Conservation (phyloP, 2,113 vertebrate genomes). For the Aptenodytes patagonicus region DNA sequence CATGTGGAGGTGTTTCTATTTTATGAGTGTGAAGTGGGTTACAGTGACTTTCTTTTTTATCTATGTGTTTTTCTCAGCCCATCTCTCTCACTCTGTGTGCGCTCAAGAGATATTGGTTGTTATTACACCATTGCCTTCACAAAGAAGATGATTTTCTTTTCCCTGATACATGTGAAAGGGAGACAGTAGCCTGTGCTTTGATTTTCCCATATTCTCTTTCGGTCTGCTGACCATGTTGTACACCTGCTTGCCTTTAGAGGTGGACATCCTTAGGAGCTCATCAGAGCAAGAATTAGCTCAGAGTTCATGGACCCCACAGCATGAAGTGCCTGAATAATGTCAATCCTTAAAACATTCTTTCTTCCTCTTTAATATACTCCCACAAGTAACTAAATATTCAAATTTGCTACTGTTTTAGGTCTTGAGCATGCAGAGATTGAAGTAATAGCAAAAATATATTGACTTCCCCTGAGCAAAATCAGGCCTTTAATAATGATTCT, state of each 20-base stretch:
- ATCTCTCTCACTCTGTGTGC: fast-evolving
- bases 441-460: neutral
- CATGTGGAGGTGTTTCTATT: neutral
- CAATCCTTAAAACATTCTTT: neutral
- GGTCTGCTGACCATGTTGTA: neutral
- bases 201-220: neutral
- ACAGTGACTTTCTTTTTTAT: neutral
- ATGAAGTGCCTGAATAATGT: neutral
- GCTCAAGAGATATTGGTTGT: neutral
- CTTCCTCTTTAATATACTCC: neutral
- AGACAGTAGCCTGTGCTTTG: neutral
- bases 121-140: neutral
- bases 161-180: neutral
- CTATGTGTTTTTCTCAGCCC: neutral
- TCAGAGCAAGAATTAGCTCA: neutral
- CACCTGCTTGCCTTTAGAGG: neutral
- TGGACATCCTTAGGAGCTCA: neutral
- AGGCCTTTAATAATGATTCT: neutral
- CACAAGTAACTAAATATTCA: neutral
- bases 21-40: neutral
- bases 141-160: neutral
- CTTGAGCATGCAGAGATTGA: neutral
- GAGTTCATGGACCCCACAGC: neutral
- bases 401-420: neutral
- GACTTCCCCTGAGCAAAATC: neutral